These are phyloP conservation scores for Dicyrtomina minuta DNA, from an alignment of 2,888 invertebrate species.

Conservation along the genomic window DNA sequence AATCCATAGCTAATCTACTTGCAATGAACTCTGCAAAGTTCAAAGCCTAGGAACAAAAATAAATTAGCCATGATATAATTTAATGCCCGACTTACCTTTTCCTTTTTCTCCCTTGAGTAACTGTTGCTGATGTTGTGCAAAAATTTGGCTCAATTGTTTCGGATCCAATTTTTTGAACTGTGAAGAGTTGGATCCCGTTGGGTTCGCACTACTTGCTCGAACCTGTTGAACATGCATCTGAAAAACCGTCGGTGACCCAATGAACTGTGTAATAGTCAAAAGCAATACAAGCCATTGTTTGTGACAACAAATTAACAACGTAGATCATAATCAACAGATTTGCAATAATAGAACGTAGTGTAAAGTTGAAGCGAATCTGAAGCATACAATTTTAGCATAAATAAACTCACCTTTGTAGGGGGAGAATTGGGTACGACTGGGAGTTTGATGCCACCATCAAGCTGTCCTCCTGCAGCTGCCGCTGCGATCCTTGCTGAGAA, in stretches of 20 bases:
- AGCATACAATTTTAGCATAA: background rate
- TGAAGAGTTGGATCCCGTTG: conserved; percentile 10
- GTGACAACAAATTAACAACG: conserved; percentile 4
- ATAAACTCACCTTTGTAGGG: conserved; percentile 23
- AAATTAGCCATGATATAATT: too few species aligned
- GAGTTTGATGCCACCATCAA: conserved; percentile 24
- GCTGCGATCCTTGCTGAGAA: conserved; percentile 14
- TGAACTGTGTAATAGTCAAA: conserved; percentile 29
- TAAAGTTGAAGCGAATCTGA: background rate
- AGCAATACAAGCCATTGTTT: conserved; percentile 10
- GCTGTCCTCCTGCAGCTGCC: conserved; percentile 6
- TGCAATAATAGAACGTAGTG: too few species aligned
- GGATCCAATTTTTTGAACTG: conserved; percentile 41
- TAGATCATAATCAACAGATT: background rate
- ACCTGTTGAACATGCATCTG: conserved; percentile 53
- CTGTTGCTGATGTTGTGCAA: conserved; percentile 51
- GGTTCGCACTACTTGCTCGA: conserved; percentile 28
- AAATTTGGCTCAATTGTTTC: conserved; percentile 46
- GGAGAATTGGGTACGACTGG: conserved; percentile 26
- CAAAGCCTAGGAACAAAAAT: too few species aligned
- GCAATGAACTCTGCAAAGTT: too few species aligned
- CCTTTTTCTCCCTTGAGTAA: conserved; percentile 39
- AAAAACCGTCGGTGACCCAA: conserved; percentile 39
- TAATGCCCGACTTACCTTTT: conserved; percentile 19
- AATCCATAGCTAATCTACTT: too few species aligned